Conservation (phyloP, 2,888 invertebrate genomes). For the Mechanitis mazaeus region DNA sequence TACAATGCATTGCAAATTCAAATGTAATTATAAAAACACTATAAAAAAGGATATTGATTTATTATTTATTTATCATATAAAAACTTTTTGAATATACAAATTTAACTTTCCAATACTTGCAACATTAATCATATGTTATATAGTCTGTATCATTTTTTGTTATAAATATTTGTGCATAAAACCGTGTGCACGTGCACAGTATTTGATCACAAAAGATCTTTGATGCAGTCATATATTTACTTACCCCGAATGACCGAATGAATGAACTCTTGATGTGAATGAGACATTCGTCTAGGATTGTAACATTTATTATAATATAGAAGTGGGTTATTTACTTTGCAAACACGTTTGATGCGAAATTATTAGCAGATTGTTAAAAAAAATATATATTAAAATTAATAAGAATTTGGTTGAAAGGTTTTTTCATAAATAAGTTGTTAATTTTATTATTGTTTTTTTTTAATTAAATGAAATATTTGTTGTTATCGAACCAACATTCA, state of each 20-base stretch:
- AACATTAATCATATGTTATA: conserved; percentile 11
- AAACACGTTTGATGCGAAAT: not conserved
- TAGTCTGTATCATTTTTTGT: conserved; percentile 2
- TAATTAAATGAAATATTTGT: too few relatives aligned
- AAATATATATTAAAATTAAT: too few relatives aligned
- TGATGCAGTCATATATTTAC: conserved; percentile 58
- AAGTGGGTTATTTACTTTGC: conserved; percentile 1
- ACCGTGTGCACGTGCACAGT: conserved; percentile 53
- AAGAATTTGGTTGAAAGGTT: too few relatives aligned
- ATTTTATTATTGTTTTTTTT: too few relatives aligned
- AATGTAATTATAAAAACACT: too few relatives aligned
- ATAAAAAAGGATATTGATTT: too few relatives aligned
- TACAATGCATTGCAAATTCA: too few relatives aligned
- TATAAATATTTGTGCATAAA: conserved; percentile 7
- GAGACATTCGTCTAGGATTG: conserved; percentile 33
- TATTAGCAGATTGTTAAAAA: too few relatives aligned
- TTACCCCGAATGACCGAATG: conserved; percentile 41
- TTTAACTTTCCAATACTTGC: not conserved
- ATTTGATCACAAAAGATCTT: conserved; percentile 46
- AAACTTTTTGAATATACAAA: too few relatives aligned
- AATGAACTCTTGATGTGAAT: conserved; percentile 41
- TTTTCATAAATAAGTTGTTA: too few relatives aligned
- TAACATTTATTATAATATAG: conserved; percentile 24
- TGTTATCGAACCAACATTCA: too few relatives aligned
- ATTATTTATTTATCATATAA: conserved; percentile 14